Evolutionary conservation across 2,888 invertebrate species (phyloP).

Genomic region (Mylabris sibirica): DNA sequence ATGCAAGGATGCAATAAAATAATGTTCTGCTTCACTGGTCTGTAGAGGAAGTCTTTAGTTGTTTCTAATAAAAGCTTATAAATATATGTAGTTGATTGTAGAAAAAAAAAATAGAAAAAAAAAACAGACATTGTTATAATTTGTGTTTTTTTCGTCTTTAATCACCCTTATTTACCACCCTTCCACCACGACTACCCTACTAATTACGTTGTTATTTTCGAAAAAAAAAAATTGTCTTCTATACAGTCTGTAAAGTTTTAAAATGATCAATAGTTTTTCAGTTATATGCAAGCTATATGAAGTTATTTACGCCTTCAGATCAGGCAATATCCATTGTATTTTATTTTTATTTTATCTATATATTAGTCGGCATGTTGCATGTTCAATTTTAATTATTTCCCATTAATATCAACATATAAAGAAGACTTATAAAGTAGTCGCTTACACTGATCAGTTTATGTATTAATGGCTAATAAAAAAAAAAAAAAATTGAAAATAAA

Average conservation of each 20-base stretch:
- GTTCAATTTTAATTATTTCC: slow-evolving; percentile 36
- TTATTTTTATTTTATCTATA: slow-evolving; percentile 32
- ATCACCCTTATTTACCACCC: too few species aligned
- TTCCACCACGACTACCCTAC: too few species aligned
- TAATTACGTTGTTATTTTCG: background rate
- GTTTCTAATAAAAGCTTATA: slow-evolving; percentile 54
- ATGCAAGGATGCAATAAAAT: slow-evolving; percentile 50
- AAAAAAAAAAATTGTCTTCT: background rate
- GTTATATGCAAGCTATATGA: slow-evolving; percentile 42
- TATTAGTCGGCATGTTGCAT: slow-evolving; percentile 33
- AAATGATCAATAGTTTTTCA: slow-evolving; percentile 31
- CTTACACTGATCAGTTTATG: background rate
- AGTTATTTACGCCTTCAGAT: slow-evolving; percentile 52
- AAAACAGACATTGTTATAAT: slow-evolving; percentile 31
- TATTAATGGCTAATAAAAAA: too few species aligned
- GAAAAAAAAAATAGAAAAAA: slow-evolving; percentile 13
- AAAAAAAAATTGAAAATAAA: too few species aligned
- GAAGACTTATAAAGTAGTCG: background rate
- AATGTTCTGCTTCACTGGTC: slow-evolving; percentile 50
- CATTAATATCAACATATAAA: background rate
- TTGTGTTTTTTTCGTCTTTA: slow-evolving; percentile 27
- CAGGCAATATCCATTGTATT: slow-evolving; percentile 49
- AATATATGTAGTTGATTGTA: slow-evolving; percentile 32
- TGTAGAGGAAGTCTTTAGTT: slow-evolving; percentile 45
- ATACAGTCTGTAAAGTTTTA: too few species aligned